phyloP scores from a whole-genome alignment of 2,888 invertebrate species.

The Chrysolina americana region DNA sequence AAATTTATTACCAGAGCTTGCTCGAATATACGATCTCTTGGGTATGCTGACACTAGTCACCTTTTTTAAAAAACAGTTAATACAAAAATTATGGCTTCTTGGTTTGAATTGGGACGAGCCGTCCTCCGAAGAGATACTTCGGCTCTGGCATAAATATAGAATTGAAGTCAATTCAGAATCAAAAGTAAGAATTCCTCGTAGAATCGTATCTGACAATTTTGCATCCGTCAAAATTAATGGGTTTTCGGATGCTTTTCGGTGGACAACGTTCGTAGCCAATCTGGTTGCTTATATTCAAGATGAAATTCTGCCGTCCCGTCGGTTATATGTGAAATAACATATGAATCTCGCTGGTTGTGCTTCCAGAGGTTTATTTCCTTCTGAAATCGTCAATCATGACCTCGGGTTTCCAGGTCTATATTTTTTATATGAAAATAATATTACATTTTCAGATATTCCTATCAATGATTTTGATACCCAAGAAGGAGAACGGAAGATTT shows the following conservation, averaged over 20 bases:
- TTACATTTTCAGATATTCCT: no score
- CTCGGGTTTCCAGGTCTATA: no score
- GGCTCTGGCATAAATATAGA: no score
- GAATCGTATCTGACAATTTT: no score
- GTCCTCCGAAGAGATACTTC: slow-evolving; percentile 1
- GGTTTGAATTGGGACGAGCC: slow-evolving; percentile 30
- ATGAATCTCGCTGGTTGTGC: slow-evolving; percentile 6
- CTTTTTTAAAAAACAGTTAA: no score
- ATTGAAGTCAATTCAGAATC: no score
- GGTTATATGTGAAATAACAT: slow-evolving; percentile 10
- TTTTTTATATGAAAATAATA: no score
- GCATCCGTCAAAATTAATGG: neutral
- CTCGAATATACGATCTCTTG: no score
- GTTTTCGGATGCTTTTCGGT: neutral
- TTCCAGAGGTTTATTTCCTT: slow-evolving; percentile 8
- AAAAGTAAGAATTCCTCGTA: no score
- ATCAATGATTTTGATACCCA: neutral
- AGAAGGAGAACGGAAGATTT: neutral
- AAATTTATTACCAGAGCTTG: no score
- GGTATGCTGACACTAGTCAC: no score
- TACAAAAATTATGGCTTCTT: neutral
- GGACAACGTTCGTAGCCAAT: slow-evolving; percentile 1
- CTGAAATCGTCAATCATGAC: neutral
- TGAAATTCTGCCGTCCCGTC: neutral
- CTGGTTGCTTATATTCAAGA: slow-evolving; percentile 19